A percentile compares a stretch with the other conserved stretches of the same genome.
Conservation (phyloP, 1,140 invertebrate genomes). For the Meloidogyne chitwoodi region DNA sequence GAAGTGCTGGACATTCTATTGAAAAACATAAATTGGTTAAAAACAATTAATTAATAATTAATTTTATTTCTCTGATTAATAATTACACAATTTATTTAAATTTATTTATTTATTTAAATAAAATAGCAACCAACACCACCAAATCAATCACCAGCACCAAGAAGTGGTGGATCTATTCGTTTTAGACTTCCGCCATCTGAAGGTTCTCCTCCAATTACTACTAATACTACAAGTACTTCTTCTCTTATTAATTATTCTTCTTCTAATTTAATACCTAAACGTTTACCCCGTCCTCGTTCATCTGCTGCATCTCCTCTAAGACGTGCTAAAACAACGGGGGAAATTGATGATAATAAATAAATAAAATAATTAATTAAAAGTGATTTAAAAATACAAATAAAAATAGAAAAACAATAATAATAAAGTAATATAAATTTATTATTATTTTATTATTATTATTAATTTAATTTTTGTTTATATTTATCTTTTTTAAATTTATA, state of each 20-base stretch:
- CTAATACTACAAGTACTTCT: background rate
- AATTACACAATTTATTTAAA: background rate
- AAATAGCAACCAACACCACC: background rate
- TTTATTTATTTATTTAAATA: background rate
- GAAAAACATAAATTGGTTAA: constrained; percentile 12
- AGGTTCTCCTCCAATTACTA: too few species aligned
- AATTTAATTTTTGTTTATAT: too few species aligned
- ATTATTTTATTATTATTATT: too few species aligned
- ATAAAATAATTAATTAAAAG: background rate
- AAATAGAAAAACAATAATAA: background rate
- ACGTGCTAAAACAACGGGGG: background rate
- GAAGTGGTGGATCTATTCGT: background rate
- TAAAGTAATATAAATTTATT: too few species aligned
- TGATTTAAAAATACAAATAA: background rate
- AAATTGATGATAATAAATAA: background rate
- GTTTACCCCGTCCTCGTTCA: background rate
- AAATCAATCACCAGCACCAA: background rate
- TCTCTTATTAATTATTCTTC: background rate
- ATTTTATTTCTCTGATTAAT: too few species aligned
- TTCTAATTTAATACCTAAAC: background rate
- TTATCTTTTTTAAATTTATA: too few species aligned
- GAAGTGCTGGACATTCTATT: constrained; percentile 15
- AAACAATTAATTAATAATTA: too few species aligned
- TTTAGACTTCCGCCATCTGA: background rate
- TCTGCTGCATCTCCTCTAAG: background rate